A percentile compares a stretch with the other conserved stretches of the same genome.
phyloP scores from a whole-genome alignment of 2,888 invertebrate species.

The Saturnia pavonia region DNA sequence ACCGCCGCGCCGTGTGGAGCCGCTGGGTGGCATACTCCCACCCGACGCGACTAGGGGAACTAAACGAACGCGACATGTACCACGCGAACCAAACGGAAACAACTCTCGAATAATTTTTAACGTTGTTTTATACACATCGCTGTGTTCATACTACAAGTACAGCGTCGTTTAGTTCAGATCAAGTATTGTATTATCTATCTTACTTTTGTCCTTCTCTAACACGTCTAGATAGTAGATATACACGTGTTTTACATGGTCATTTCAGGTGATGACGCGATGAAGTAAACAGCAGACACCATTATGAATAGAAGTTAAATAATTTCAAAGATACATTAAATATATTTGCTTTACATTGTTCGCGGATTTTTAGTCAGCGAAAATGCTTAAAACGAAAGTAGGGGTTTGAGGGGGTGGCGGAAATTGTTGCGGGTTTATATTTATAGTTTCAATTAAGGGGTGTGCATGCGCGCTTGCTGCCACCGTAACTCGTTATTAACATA shows the following conservation, averaged over 20 bases:
- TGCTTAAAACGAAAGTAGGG: constrained; percentile 55
- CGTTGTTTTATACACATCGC: constrained; percentile 63
- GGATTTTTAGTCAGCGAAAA: constrained; percentile 47
- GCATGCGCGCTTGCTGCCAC: constrained; percentile 55
- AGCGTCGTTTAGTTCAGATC: constrained; percentile 35
- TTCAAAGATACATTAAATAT: too few relatives aligned
- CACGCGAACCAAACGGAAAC: constrained; percentile 46
- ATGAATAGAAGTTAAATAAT: too few relatives aligned
- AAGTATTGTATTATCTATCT: constrained; percentile 37
- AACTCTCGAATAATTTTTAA: constrained; percentile 57
- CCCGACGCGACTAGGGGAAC: constrained; percentile 29
- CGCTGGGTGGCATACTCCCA: constrained; percentile 28
- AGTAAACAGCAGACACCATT: too few relatives aligned
- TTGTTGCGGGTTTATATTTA: constrained; percentile 69
- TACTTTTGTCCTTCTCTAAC: constrained; percentile 26
- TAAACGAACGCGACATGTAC: constrained; percentile 39
- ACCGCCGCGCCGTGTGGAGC: too few relatives aligned
- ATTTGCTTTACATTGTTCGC: constrained; percentile 37
- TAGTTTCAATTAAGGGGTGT: constrained; percentile 75
- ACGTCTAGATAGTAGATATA: constrained; percentile 35
- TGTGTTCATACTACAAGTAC: constrained; percentile 47
- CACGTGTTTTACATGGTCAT: constrained; percentile 47
- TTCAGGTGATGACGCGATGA: constrained; percentile 38
- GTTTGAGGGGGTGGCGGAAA: constrained; percentile 43
- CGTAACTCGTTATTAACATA: constrained; percentile 49